These are phyloP conservation scores for Neoscelio sp. DNA, from an alignment of 2,888 invertebrate species.

Conservation along the genomic window DNA sequence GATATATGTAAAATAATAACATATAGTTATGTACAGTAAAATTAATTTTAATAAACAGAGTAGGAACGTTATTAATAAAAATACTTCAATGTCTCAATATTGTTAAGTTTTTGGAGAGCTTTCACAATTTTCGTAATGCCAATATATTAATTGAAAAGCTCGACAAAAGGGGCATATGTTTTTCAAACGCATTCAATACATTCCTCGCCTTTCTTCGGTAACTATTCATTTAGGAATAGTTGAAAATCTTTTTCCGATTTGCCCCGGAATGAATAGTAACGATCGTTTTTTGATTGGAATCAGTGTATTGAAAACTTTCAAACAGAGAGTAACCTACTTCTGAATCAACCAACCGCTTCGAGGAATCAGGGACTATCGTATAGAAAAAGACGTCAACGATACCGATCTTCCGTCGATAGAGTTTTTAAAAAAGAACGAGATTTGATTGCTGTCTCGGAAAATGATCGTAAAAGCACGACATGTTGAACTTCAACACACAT, in stretches of 20 bases:
- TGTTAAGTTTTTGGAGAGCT: constrained; percentile 20
- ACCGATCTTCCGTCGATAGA: constrained; percentile 55
- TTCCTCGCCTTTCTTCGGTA: constrained; percentile 34
- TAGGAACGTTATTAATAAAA: no score
- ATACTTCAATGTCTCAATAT: constrained; percentile 19
- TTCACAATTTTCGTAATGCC: constrained; percentile 47
- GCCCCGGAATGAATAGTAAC: constrained; percentile 58
- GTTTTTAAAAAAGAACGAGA: constrained; percentile 62
- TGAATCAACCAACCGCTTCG: constrained; percentile 57
- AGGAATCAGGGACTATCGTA: constrained; percentile 55
- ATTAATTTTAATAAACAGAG: constrained; percentile 28
- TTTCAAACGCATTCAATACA: constrained; percentile 45
- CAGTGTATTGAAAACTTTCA: constrained; percentile 66
- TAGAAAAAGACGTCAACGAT: constrained; percentile 50
- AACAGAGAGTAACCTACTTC: constrained; percentile 66
- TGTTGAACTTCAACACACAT: constrained; percentile 47
- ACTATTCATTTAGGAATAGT: constrained; percentile 62
- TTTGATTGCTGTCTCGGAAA: constrained; percentile 63
- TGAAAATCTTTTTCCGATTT: constrained; percentile 63
- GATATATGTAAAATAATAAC: no score
- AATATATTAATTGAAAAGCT: constrained; percentile 60
- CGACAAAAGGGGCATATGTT: constrained; percentile 46
- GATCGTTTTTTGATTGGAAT: constrained; percentile 67
- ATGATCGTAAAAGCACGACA: constrained; percentile 54
- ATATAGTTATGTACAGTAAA: no score